Percentiles rank a stretch among this genome's conserved stretches.
Evolutionary conservation across 2,113 vertebrate species (phyloP).

Genomic region (Erinaceus europaeus): DNA sequence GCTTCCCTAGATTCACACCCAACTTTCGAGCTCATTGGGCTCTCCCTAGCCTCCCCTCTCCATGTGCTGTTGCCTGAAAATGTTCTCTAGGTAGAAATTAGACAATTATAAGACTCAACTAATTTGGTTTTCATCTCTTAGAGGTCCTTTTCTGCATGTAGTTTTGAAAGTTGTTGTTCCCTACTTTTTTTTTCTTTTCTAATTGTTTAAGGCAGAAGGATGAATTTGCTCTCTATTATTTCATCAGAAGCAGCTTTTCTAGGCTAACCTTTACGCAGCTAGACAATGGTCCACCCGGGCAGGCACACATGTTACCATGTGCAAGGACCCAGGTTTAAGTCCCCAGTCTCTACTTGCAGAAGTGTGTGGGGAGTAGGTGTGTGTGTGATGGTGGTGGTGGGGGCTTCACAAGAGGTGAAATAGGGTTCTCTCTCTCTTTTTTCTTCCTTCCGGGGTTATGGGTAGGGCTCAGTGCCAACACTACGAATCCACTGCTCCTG

Average conservation of each 20-base stretch:
- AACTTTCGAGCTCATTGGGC: neutral
- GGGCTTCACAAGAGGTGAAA: no score
- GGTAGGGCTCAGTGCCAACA: no score
- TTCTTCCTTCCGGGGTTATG: no score
- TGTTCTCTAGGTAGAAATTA: neutral
- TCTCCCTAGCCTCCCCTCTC: neutral
- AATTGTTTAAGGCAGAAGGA: neutral
- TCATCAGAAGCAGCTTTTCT: neutral
- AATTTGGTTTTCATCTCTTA: neutral
- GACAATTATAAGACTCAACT: neutral
- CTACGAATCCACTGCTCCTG: no score
- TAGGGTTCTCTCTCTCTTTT: no score
- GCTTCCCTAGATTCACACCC: neutral
- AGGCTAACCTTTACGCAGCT: conserved; percentile 11
- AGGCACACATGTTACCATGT: no score
- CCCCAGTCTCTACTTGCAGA: no score
- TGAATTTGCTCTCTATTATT: neutral
- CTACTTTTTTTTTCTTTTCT: neutral
- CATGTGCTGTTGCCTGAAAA: neutral
- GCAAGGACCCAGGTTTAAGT: no score
- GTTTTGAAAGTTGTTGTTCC: neutral
- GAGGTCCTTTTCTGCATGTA: neutral
- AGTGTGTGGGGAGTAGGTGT: no score
- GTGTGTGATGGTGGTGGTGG: no score
- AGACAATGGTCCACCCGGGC: no score